phyloP scores from a whole-genome alignment of 1,140 invertebrate species.

The Aphelinus atriplicis region DNA sequence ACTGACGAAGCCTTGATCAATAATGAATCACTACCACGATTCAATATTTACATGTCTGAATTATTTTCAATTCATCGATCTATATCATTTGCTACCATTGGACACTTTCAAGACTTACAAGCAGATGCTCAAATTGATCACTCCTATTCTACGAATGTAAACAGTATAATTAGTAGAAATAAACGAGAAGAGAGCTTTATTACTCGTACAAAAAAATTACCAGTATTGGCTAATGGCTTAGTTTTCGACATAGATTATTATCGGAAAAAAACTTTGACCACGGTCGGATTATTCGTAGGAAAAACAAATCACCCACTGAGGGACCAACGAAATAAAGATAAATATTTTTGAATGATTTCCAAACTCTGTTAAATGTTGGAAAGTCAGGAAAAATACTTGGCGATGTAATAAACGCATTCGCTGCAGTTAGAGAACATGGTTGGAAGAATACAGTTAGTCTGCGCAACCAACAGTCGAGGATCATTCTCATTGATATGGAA shows the following conservation, averaged over 20 bases:
- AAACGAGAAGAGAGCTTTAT: too few relatives aligned
- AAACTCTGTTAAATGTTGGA: neutral
- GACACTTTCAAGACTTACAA: too few relatives aligned
- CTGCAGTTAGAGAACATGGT: neutral
- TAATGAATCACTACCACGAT: too few relatives aligned
- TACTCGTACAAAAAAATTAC: neutral
- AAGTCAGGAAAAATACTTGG: neutral
- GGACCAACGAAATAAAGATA: neutral
- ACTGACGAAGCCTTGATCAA: too few relatives aligned
- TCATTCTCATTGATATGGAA: neutral
- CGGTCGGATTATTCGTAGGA: neutral
- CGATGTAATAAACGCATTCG: neutral
- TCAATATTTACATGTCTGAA: too few relatives aligned
- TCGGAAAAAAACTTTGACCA: neutral
- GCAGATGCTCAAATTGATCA: too few relatives aligned
- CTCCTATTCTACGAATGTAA: too few relatives aligned
- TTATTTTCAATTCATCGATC: too few relatives aligned
- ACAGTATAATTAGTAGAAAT: too few relatives aligned
- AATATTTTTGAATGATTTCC: neutral
- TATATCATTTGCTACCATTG: too few relatives aligned
- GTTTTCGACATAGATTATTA: neutral
- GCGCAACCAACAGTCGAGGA: neutral
- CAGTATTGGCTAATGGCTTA: neutral
- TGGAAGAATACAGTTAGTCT: neutral
- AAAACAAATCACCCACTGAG: neutral